Evolutionary conservation across 2,113 vertebrate genomes (phyloP).

Genomic region (Scalopus aquaticus): DNA sequence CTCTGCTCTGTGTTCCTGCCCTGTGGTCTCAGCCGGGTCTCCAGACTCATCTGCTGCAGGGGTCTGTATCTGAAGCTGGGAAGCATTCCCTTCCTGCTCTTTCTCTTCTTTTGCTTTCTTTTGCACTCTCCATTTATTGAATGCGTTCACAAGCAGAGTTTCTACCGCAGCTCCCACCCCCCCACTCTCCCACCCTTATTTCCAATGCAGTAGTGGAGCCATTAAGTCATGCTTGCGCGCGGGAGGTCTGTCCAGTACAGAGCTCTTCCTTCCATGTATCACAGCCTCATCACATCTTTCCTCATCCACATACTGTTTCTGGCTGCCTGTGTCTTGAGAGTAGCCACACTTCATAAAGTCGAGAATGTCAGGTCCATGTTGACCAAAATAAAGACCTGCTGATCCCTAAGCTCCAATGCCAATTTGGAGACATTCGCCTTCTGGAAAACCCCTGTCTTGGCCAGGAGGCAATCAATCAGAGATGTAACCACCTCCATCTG

Average conservation of each 20-base stretch:
- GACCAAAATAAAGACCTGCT: slow-evolving; percentile 77
- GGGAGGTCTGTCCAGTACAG: background rate
- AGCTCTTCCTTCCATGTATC: background rate
- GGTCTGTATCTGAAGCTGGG: slow-evolving; percentile 70
- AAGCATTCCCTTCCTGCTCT: slow-evolving; percentile 63
- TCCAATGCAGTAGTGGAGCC: background rate
- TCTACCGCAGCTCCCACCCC: background rate
- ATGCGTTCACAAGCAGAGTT: background rate
- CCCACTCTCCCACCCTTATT: background rate
- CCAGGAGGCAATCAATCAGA: slow-evolving; percentile 86
- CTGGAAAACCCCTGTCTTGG: slow-evolving; percentile 83
- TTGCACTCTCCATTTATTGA: slow-evolving; percentile 55
- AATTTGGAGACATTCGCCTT: slow-evolving; percentile 80
- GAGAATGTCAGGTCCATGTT: slow-evolving; percentile 74
- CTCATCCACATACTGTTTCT: background rate
- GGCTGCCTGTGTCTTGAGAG: slow-evolving; percentile 28
- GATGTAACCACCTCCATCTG: slow-evolving; percentile 87
- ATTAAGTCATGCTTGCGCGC: background rate
- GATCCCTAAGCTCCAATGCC: slow-evolving; percentile 69
- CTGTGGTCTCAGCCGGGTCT: slow-evolving; percentile 60
- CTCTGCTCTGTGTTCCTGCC: slow-evolving; percentile 56
- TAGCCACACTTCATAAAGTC: slow-evolving; percentile 67
- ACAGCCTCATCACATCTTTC: slow-evolving; percentile 3
- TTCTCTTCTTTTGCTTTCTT: background rate
- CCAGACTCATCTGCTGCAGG: slow-evolving; percentile 68